Percentiles rank a stretch among this genome's conserved stretches.
Conservation (phyloP, 2,888 invertebrate species). For the Drosophila affinis region DNA sequence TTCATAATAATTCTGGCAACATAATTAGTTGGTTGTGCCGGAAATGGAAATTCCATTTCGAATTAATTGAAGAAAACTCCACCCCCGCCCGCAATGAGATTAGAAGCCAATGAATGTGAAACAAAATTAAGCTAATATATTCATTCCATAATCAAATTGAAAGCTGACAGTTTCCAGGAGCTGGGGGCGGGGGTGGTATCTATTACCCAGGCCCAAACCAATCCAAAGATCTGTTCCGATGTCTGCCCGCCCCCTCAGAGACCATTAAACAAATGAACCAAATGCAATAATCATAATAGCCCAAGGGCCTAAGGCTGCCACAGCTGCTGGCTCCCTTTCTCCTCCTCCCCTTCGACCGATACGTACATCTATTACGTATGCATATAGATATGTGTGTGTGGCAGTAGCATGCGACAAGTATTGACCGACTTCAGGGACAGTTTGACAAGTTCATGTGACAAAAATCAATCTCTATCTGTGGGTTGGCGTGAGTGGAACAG, state of each 20-base stretch:
- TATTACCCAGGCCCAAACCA: constrained; percentile 24
- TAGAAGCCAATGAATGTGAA: constrained; percentile 18
- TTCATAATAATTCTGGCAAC: constrained; percentile 2
- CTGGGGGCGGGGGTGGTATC: constrained; percentile 16
- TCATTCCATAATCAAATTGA: constrained; percentile 25
- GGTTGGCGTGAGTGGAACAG: constrained; percentile 44
- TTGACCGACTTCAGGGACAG: constrained; percentile 66
- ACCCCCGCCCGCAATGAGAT: constrained; percentile 6
- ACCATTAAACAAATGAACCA: constrained; percentile 74
- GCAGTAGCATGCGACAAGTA: constrained; percentile 1
- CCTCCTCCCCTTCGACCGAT: not conserved
- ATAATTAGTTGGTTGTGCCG: constrained; percentile 9
- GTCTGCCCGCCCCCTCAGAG: constrained; percentile 14
- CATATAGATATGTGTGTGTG: constrained; percentile 5
- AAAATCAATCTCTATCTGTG: constrained; percentile 57
- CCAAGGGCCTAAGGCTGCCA: constrained; percentile 13
- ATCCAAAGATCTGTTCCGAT: constrained; percentile 11
- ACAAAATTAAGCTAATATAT: constrained; percentile 32
- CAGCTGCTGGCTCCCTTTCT: not conserved
- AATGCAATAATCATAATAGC: constrained; percentile 72
- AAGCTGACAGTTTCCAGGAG: constrained; percentile 20
- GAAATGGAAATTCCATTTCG: constrained; percentile 3
- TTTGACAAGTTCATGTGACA: constrained; percentile 64
- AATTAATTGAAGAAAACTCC: constrained; percentile 12
- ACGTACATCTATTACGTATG: constrained; percentile 1